Base-by-base conservation (phyloP, 2,888 invertebrate genomes). In the Zaprionus bogoriensis region DNA sequence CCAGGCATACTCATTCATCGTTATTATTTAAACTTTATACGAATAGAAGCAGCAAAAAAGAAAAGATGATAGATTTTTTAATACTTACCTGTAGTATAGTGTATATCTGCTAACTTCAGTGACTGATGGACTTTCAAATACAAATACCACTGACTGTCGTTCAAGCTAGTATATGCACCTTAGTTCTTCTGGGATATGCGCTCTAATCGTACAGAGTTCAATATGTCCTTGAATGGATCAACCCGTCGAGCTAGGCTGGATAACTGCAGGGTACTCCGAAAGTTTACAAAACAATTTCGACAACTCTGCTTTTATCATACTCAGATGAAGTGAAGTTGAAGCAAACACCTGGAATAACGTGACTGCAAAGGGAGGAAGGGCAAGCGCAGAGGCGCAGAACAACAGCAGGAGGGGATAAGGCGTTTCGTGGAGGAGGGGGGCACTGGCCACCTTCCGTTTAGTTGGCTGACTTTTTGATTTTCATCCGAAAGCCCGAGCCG, bases 281-380 rank as follows among this genome's bases (percentile, higher is more conserved):
- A 77, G 81, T 80, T 80, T 69, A 60, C 51, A 64, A 74, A 77
- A 77, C 84, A 80, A 74, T 74, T 77, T 77, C 25, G 58, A 77
- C 50, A 73, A 69, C 66, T 57, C 63, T 45, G 70, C 66, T 61
- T 67, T 59, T 53, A 67, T 70, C 64, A 59, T 48, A 50, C 52
- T 53, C 47, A 45, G 52, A 50, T 57, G 45, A 50, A 61, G 80
- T 60, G 55, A 80, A 83, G 83, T 74, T 83, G 63, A 50, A 47
- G 47, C 77, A 57, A 83, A 83, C 77, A 77, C 77, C 84, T 77
- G 77, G 65, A 70, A 65, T 60, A 75, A 66, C 66, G 75, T 59
- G 55, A 58, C 76, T 45, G 50, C 7, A 3, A 41, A 30, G 50
- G 67, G 14, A 14, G 44, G n/a, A n/a, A 38, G 41, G 52, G 66